Evolutionary conservation across 2,888 invertebrate species (phyloP).

Genomic region (Ochropacha duplaris): DNA sequence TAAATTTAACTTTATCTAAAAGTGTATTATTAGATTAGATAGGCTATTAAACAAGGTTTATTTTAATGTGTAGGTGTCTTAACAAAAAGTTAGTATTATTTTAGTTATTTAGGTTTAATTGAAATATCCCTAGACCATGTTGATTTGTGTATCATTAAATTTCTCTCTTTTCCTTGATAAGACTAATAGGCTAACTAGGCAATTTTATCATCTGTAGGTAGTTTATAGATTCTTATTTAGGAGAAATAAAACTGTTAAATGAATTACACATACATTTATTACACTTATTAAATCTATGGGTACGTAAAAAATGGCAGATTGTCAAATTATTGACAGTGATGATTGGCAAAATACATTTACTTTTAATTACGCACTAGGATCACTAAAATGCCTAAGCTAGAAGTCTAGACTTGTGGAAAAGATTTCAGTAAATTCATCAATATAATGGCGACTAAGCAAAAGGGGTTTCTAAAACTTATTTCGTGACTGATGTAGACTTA

Average conservation of each 20-base stretch:
- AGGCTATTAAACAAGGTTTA: too few species aligned
- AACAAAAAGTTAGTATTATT: too few species aligned
- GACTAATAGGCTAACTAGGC: too few species aligned
- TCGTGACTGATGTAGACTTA: background rate
- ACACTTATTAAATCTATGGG: constrained; percentile 77
- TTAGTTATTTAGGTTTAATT: too few species aligned
- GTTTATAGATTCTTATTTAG: background rate
- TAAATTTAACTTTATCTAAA: too few species aligned
- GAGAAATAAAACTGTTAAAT: constrained; percentile 32
- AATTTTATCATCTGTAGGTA: too few species aligned
- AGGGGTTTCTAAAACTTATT: background rate
- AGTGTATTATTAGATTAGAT: too few species aligned
- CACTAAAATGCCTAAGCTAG: constrained; percentile 65
- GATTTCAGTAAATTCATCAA: constrained; percentile 48
- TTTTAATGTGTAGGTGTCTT: too few species aligned
- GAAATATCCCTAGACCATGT: too few species aligned
- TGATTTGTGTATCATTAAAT: too few species aligned
- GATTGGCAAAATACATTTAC: constrained; percentile 75
- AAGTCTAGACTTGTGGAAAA: constrained; percentile 45
- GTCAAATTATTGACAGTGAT: constrained; percentile 75
- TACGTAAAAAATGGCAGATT: constrained; percentile 82
- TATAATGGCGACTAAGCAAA: background rate
- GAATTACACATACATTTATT: constrained; percentile 73
- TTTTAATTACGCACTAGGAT: constrained; percentile 63
- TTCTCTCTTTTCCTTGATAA: too few species aligned